These are phyloP conservation scores for Dinoponera quadriceps DNA, from an alignment of 1,140 invertebrate species.

Conservation along the genomic window DNA sequence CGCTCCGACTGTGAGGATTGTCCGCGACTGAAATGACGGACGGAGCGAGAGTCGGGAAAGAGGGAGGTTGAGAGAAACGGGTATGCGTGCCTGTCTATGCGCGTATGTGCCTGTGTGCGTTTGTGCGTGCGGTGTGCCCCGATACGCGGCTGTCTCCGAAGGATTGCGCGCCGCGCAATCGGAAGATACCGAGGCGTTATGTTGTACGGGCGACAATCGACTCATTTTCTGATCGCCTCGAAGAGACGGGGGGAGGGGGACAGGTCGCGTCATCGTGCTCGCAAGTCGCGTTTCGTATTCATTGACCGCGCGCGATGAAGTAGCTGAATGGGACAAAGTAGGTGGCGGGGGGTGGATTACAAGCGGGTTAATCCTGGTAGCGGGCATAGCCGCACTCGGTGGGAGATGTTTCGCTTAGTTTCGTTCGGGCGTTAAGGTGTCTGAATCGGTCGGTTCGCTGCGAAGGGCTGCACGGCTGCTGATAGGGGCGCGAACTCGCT, in stretches of 20 bases:
- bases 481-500: slow-evolving; percentile 61
- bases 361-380: slow-evolving; percentile 74
- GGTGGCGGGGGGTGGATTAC: slow-evolving; percentile 68
- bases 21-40: slow-evolving; percentile 44
- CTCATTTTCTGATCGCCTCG: slow-evolving; percentile 40
- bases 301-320: slow-evolving; percentile 73
- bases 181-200: not conserved
- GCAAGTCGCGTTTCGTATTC: slow-evolving; percentile 73
- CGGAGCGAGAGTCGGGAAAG: slow-evolving; percentile 27
- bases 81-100: not conserved
- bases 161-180: not conserved
- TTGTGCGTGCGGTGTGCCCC: not conserved
- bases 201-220: slow-evolving; percentile 52
- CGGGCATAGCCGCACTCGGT: slow-evolving; percentile 46
- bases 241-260: not conserved
- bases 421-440: slow-evolving; percentile 64
- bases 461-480: slow-evolving; percentile 49
- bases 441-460: slow-evolving; percentile 64
- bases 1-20: slow-evolving; percentile 72
- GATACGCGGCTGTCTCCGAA: not conserved
- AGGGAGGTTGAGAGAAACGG: slow-evolving; percentile 41
- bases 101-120: slow-evolving; percentile 19
- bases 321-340: slow-evolving; percentile 39
- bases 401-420: slow-evolving; percentile 63
- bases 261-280: slow-evolving; percentile 42